A percentile compares a stretch with the other conserved stretches of the same genome.
These are phyloP conservation scores for Nicator chloris DNA, from an alignment of 2,113 vertebrate species.

Conservation along the genomic window DNA sequence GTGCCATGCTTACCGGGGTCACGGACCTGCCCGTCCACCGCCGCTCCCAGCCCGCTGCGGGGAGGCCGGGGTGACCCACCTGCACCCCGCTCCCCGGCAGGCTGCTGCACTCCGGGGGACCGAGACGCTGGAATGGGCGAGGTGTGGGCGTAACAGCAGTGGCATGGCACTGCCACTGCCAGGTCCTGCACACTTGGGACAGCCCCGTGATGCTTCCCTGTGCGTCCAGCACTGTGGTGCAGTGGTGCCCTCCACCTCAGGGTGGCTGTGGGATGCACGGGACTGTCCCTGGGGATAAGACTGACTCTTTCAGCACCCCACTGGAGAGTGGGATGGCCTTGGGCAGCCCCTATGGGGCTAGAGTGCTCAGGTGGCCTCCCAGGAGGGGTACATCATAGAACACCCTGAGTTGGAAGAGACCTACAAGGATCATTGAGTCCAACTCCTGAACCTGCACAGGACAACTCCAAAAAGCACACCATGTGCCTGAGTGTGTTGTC, in stretches of 20 bases:
- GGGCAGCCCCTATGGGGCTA: background rate
- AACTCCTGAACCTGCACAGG: background rate
- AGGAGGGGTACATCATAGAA: background rate
- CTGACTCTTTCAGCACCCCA: background rate
- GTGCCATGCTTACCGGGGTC: background rate
- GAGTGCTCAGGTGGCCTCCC: background rate
- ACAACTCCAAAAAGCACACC: background rate
- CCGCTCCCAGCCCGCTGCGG: background rate
- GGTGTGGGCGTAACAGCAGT: background rate
- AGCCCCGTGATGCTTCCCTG: rapidly evolving
- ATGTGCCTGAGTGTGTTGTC: background rate
- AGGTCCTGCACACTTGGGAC: rapidly evolving
- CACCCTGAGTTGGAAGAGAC: background rate
- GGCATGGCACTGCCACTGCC: background rate
- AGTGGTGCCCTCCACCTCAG: background rate
- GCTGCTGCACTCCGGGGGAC: background rate
- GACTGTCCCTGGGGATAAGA: background rate
- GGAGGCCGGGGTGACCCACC: background rate
- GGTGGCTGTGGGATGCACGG: rapidly evolving
- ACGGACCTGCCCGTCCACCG: rapidly evolving
- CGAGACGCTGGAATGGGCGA: background rate
- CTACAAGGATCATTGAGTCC: background rate
- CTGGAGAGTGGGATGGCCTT: background rate
- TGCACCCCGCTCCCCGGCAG: rapidly evolving
- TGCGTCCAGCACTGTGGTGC: background rate